Evolutionary conservation across 2,888 invertebrate genomes (phyloP), one percentile per base, ranked within the genome.

Genomic region (Parelbella ahira): DNA sequence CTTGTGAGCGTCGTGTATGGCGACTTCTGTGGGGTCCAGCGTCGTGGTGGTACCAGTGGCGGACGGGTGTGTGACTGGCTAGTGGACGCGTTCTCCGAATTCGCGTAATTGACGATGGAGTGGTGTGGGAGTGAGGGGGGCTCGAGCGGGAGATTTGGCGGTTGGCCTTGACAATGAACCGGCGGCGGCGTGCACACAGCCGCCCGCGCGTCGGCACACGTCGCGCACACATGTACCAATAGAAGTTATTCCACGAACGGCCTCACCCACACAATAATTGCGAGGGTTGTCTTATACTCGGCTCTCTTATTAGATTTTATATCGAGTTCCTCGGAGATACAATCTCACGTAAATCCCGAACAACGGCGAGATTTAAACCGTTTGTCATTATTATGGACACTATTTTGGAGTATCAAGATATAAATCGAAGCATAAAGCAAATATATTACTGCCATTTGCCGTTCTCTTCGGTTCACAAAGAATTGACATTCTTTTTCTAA

Each of bases 151-250:
- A 83, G 81, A 83, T 86, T 84, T 77, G 86, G 86, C 76, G 67
- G 86, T 78, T 86, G 86, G 83, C 86, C 84, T 86, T 86, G 84
- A 79, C 82, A 84, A 76, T 84, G 83, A 81, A 84, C 84, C 71
- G 84, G 80, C 82, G 83, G 68, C 79, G 66, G 68, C 79, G 65
- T 82, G 66, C 83, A 79, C 80, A 82, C 81, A 44, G 55, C 44
- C 52, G 51, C 49, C 44, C 51, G 47, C 54, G 57, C 63, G 62
- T 63, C 65, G 64, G 66, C 68, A 58, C 65, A 67, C 62, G 62
- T 58, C 63, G 61, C 63, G 59, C 67, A 76, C 82, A 62, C 79
- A 74, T 65, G 68, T 67, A 53, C 47, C 54, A 51, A 39, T 24
- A 32, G 37, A 42, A 70, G 67, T 65, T 70, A 68, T 81, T 79